phyloP scores from a whole-genome alignment of 2,888 invertebrate genomes.

The Dryadula phaetusa region DNA sequence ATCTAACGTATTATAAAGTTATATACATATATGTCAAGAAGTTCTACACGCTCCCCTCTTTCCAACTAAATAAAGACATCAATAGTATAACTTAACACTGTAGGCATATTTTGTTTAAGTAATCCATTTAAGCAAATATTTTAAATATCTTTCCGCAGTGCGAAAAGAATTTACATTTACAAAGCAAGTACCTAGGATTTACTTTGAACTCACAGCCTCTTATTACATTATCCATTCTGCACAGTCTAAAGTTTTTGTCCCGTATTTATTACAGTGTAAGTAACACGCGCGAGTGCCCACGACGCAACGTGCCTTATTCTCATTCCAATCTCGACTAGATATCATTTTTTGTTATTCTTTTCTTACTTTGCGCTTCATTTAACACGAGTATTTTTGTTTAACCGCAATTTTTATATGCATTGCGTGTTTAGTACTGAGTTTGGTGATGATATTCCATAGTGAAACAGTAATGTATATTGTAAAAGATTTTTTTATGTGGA shows the following conservation, averaged over 20 bases:
- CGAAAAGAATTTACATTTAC: background rate
- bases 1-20: too few species aligned
- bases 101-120: too few species aligned
- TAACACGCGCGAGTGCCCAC: conserved; percentile 48
- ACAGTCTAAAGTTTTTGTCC: conserved; percentile 42
- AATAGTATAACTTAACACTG: too few species aligned
- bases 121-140: too few species aligned
- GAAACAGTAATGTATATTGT: conserved; percentile 39
- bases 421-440: conserved; percentile 25
- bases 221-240: conserved; percentile 39
- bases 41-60: too few species aligned
- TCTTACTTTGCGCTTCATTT: conserved; percentile 40
- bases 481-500: conserved; percentile 17
- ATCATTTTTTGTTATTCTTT: conserved; percentile 48
- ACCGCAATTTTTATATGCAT: conserved; percentile 34
- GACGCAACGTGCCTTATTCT: conserved; percentile 55
- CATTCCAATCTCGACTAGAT: conserved; percentile 52
- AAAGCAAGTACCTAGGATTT: too few species aligned
- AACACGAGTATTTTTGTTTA: conserved; percentile 19
- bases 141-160: too few species aligned
- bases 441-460: background rate
- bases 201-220: background rate
- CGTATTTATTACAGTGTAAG: conserved; percentile 38
- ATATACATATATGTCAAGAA: too few species aligned
- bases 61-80: too few species aligned